Evolutionary conservation across 2,888 invertebrate genomes (phyloP).

Genomic region (Arrhopalites spinosus): DNA sequence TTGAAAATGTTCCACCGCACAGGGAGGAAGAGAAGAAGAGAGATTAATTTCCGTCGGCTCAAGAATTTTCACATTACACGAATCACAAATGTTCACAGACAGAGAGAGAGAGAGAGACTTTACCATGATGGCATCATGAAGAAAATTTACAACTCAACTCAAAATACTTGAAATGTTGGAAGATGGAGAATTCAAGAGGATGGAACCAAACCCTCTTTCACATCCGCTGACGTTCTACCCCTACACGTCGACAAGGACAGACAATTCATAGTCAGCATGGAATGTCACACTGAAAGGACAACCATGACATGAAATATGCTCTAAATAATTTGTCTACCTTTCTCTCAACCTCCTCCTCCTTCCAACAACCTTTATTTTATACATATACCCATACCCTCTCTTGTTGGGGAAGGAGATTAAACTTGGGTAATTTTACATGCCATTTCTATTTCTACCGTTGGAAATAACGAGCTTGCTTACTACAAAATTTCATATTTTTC

Average conservation of each 20-base stretch:
- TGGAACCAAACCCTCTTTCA: too few relatives aligned
- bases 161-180: conserved; percentile 1
- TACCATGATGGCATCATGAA: neutral
- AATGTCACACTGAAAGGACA: neutral
- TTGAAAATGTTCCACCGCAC: neutral
- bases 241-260: neutral
- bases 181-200: neutral
- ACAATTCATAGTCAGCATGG: neutral
- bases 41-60: conserved; percentile 37
- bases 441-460: too few relatives aligned
- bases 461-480: too few relatives aligned
- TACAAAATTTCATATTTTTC: too few relatives aligned
- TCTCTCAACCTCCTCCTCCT: neutral
- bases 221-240: neutral
- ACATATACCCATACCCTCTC: neutral
- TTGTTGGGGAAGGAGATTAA: too few relatives aligned
- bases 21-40: neutral
- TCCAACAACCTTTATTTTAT: neutral
- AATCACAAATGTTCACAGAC: neutral
- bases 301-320: neutral
- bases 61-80: conserved; percentile 16
- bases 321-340: conserved; percentile 15
- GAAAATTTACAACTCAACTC: neutral
- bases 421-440: too few relatives aligned
- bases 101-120: neutral